phyloP scores from a whole-genome alignment of 2,113 vertebrate species.

The Turnix velox region DNA sequence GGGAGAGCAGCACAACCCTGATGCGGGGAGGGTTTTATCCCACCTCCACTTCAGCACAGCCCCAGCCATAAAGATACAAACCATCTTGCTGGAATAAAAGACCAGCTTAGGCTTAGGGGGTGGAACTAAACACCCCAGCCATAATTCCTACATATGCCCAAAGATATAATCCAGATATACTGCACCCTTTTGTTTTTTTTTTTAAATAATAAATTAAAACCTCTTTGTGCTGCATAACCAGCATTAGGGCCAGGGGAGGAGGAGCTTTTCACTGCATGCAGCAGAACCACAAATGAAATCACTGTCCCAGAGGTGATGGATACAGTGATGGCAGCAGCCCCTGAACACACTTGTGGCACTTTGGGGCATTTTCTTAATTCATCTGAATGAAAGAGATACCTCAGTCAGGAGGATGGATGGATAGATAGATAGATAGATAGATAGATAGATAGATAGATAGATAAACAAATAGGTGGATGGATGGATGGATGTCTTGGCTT shows the following conservation, averaged over 20 bases:
- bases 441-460: too few relatives aligned
- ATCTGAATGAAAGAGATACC: neutral
- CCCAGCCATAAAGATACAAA: neutral
- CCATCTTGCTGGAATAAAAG: neutral
- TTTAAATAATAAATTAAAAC: conserved; percentile 1
- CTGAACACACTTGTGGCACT: neutral
- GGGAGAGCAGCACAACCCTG: neutral
- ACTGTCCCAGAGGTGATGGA: neutral
- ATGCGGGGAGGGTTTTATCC: neutral
- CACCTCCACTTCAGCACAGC: neutral
- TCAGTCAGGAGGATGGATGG: neutral
- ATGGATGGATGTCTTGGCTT: neutral
- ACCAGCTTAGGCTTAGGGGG: neutral
- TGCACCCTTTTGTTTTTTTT: neutral
- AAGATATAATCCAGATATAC: conserved; percentile 62
- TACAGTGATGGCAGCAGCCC: neutral
- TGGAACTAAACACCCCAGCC: neutral
- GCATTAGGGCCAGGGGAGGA: neutral
- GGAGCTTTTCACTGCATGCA: neutral
- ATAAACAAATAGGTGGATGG: too few relatives aligned
- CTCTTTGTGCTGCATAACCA: neutral
- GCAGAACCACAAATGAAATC: neutral
- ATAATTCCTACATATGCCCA: conserved; percentile 35
- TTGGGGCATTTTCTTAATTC: neutral
- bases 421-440: too few relatives aligned